Evolutionary conservation across 2,888 invertebrate species (phyloP), one percentile per base, ranked within the genome.

Genomic region (Uropetala carovei): DNA sequence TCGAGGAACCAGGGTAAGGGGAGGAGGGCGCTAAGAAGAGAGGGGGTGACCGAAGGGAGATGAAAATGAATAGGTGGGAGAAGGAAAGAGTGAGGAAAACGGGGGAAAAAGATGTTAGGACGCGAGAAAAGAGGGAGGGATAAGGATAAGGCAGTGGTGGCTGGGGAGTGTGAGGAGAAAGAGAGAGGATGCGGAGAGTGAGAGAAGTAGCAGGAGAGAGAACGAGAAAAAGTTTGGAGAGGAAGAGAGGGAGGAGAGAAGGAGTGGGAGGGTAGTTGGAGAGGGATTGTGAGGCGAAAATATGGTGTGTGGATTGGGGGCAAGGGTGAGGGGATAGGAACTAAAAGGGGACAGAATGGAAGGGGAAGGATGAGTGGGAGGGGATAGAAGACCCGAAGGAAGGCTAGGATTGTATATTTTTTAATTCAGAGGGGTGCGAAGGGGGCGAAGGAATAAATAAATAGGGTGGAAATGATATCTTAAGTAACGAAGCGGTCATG

Each of bases 391-490:
- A 43, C 43, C 43, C 43, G 43, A 43, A 43, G 43, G 43, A 43
- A 5, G 43, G 43, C 43, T 43, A 43, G 43, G 8, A 27, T 75
- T 75, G 11, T 27, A 75, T 75, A 75, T 27, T 75, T 27, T 27
- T 75, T 27, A 18, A 13, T 18, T 75, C 14, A 27, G 59, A 16
- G 30, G 7, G 59, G 30, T 86, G 14, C 13, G 89, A 18, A 30
- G 18, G 18, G 4, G 14, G 43, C 11, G 14, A 57, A 57, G n/a
- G 89, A 59, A 13, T 43, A 64, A 68, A 64, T 89, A 89, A 89
- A 89, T 68, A 64, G 22, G 16, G 89, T 43, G 64, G 30, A 89
- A 89, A 64, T 64, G 89, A 89, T 89, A 89, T 89, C 64, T 89
- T 89, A 89, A 89, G 89, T 89, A 64, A 56, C 60, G 89, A 43